phyloP scores from a whole-genome alignment of 2,888 invertebrate genomes.

The Ichneumoninae sp. region DNA sequence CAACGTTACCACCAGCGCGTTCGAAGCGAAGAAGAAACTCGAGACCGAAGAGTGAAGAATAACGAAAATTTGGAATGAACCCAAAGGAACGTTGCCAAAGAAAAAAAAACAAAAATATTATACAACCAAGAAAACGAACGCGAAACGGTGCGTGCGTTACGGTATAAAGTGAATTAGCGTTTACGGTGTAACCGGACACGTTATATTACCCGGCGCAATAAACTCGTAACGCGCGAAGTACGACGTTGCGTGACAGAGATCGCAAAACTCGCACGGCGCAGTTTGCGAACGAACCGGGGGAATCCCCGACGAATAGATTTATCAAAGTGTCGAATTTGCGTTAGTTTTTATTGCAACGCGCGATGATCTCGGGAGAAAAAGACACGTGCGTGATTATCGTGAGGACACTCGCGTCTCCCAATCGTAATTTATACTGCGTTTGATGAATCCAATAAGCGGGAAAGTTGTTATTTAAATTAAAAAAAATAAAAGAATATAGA shows the following conservation, averaged over 20 bases:
- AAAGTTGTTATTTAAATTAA: background rate
- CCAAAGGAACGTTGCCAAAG: conserved; percentile 63
- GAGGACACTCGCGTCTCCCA: conserved; percentile 26
- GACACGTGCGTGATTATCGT: conserved; percentile 24
- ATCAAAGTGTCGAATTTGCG: conserved; percentile 25
- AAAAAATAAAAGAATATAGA: conserved; percentile 18
- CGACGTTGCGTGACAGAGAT: conserved; percentile 11
- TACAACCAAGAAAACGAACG: conserved; percentile 8
- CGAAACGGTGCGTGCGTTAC: conserved; percentile 41
- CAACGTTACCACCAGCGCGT: conserved; percentile 17
- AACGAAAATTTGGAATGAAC: conserved; percentile 66
- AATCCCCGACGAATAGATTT: conserved; percentile 11
- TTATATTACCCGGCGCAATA: conserved; percentile 40
- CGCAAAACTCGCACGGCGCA: conserved; percentile 11
- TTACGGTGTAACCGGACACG: conserved; percentile 52
- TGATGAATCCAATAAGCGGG: conserved; percentile 6
- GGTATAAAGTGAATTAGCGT: conserved; percentile 54
- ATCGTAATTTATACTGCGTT: conserved; percentile 12
- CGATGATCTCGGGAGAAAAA: conserved; percentile 32
- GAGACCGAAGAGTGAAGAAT: conserved; percentile 44
- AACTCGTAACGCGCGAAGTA: conserved; percentile 32
- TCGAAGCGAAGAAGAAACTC: conserved; percentile 25
- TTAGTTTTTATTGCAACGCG: conserved; percentile 43
- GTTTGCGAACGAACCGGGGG: background rate
- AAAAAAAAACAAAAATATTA: conserved; percentile 34